Percentiles rank a stretch among this genome's conserved stretches.
Evolutionary conservation across 2,888 invertebrate species (phyloP).

Genomic region (Tineola bisselliella): DNA sequence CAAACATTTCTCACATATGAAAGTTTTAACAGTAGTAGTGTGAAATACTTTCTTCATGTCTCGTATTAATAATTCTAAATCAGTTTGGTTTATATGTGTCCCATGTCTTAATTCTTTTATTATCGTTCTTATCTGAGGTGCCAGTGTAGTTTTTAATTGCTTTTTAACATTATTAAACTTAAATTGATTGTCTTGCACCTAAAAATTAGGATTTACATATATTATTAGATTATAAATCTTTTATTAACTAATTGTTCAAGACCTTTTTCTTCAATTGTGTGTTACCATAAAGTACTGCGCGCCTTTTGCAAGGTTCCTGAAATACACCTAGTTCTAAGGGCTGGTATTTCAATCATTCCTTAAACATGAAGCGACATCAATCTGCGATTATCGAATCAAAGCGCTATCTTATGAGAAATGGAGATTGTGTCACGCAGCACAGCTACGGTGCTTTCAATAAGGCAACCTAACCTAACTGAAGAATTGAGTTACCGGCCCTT

Average conservation of each 20-base stretch:
- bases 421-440: too few species aligned
- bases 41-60: constrained; percentile 11
- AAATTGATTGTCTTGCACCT: background rate
- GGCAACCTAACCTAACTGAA: too few species aligned
- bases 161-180: background rate
- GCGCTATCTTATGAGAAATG: too few species aligned
- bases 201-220: background rate
- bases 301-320: background rate
- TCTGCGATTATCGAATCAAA: too few species aligned
- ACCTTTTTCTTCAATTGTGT: background rate
- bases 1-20: background rate
- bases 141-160: background rate
- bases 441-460: too few species aligned
- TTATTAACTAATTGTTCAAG: too few species aligned
- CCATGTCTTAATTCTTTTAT: background rate
- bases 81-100: background rate
- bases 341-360: too few species aligned
- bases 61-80: background rate
- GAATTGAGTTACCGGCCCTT: too few species aligned
- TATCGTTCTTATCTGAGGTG: background rate
- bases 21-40: background rate
- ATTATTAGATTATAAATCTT: too few species aligned
- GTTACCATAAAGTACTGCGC: background rate
- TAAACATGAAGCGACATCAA: too few species aligned
- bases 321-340: background rate